Evolutionary conservation across 2,113 vertebrate species (phyloP).

Genomic region (Axis porcinus): DNA sequence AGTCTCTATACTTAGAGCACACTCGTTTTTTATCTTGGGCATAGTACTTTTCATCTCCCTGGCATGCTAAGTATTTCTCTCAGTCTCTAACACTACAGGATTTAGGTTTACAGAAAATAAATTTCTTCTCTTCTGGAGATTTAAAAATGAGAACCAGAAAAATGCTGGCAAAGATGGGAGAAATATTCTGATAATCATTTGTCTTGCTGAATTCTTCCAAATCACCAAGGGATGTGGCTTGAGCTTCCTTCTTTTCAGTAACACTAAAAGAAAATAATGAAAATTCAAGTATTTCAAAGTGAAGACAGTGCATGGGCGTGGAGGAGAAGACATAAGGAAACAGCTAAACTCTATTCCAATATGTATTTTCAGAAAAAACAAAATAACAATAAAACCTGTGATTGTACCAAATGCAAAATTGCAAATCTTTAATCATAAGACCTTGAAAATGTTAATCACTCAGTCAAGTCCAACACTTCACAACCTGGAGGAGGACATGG

Average conservation of each 20-base stretch:
- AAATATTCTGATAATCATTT: neutral
- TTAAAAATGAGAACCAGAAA: neutral
- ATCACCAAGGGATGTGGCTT: neutral
- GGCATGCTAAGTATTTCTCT: neutral
- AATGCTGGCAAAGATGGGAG: neutral
- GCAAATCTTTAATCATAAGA: neutral
- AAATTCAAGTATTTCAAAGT: neutral
- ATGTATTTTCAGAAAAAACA: neutral
- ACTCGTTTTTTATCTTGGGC: neutral
- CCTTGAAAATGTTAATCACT: neutral
- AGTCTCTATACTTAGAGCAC: neutral
- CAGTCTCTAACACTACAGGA: neutral
- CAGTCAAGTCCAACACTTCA: neutral
- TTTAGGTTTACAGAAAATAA: neutral
- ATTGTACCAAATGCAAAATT: neutral
- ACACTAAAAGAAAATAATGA: neutral
- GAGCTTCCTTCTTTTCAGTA: neutral
- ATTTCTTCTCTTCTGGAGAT: neutral
- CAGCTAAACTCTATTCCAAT: neutral
- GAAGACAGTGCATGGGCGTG: neutral
- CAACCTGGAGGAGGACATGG: neutral
- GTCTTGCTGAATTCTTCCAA: neutral
- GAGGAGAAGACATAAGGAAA: neutral
- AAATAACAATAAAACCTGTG: neutral
- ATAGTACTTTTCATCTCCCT: neutral